phyloP scores from a whole-genome alignment of 30 jellyfish, hydroid and myxozoan species.

The Turritopsis rubra region DNA sequence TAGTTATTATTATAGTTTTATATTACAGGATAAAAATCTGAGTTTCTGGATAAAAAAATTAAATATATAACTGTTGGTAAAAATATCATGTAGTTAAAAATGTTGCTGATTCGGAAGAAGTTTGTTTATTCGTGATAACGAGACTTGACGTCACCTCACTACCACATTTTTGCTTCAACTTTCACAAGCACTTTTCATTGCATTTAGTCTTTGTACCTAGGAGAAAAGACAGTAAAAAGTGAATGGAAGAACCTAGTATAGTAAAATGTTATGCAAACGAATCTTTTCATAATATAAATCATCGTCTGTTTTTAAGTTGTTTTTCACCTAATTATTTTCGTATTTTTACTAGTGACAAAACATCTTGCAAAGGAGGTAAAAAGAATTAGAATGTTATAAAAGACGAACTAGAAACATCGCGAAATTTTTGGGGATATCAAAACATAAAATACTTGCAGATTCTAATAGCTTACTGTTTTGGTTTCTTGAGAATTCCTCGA shows the following conservation, averaged over 20 bases:
- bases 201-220: not conserved
- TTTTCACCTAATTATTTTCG: too few species aligned
- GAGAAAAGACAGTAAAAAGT: too few species aligned
- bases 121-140: not conserved
- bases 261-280: too few species aligned
- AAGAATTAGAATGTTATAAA: too few species aligned
- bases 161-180: not conserved
- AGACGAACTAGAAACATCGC: too few species aligned
- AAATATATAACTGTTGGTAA: not conserved
- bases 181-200: not conserved
- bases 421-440: not conserved
- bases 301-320: too few species aligned
- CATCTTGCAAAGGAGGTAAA: too few species aligned
- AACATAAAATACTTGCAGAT: not conserved
- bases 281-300: too few species aligned
- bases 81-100: not conserved
- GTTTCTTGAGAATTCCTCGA: slow-evolving; percentile 91
- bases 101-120: not conserved
- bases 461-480: slow-evolving; percentile 71
- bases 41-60: not conserved
- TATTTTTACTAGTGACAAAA: too few species aligned
- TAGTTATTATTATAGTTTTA: not conserved
- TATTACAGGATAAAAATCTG: not conserved
- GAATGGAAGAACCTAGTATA: too few species aligned
- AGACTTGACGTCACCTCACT: too few species aligned